A percentile compares a stretch with the other conserved stretches of the same genome.
These are phyloP conservation scores for Tipula confusa DNA, from an alignment of 2,888 invertebrate species.

Conservation along the genomic window DNA sequence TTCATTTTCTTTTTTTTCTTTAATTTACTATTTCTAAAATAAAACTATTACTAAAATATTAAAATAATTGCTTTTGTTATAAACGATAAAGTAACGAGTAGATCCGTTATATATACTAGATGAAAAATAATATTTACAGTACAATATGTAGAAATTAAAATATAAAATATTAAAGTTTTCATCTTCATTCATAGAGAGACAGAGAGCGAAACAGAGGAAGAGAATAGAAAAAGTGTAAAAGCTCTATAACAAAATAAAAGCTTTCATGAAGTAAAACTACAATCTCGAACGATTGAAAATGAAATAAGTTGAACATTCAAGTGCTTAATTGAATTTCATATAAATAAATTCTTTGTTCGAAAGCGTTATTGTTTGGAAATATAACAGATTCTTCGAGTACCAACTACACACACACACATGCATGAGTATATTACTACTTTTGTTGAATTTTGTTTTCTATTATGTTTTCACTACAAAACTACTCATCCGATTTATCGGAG, in stretches of 20 bases:
- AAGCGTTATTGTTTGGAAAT: conserved; percentile 12
- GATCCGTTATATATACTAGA: background rate
- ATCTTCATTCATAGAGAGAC: too few relatives aligned
- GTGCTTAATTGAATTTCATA: conserved; percentile 20
- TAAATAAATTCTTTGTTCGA: background rate
- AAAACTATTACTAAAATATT: conserved; percentile 13
- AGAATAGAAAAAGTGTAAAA: background rate
- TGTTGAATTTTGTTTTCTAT: too few relatives aligned
- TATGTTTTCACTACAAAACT: too few relatives aligned
- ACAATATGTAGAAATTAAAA: conserved; percentile 20
- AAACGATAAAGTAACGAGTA: background rate
- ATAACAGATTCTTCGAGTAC: background rate
- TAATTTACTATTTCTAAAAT: background rate
- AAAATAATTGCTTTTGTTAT: conserved; percentile 12
- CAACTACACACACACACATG: too few relatives aligned
- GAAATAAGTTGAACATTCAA: background rate
- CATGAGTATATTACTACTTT: too few relatives aligned
- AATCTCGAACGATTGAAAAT: background rate
- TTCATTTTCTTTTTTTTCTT: too few relatives aligned
- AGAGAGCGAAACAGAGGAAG: background rate
- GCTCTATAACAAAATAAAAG: background rate
- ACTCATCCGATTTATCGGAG: too few relatives aligned
- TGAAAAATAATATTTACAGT: background rate
- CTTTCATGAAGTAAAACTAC: background rate
- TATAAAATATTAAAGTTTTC: conserved; percentile 20